Percentiles rank a stretch among this genome's conserved stretches.
Conservation (phyloP, 1,140 invertebrate genomes). For the Leptinotarsa undecemlineata region DNA sequence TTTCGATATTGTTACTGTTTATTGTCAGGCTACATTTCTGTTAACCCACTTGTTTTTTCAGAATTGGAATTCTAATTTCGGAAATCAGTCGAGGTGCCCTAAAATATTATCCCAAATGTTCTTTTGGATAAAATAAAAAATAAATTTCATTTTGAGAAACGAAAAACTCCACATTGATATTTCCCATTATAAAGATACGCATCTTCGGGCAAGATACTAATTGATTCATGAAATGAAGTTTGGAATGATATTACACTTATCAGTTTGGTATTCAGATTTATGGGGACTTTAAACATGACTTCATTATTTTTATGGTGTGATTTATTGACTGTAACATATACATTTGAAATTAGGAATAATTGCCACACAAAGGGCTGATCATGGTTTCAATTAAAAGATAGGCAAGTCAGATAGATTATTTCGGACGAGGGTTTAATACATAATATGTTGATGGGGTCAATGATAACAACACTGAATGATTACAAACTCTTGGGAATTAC, state of each 20-base stretch:
- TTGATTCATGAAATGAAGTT: background rate
- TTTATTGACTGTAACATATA: conserved; percentile 24
- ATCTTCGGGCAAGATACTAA: too few species aligned
- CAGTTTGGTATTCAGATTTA: conserved; percentile 22
- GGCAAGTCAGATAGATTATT: conserved; percentile 23
- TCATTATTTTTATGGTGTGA: conserved; percentile 28
- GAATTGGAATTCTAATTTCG: too few species aligned
- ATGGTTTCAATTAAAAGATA: conserved; percentile 32
- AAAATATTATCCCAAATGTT: too few species aligned
- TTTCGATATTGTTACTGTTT: too few species aligned
- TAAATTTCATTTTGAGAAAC: too few species aligned
- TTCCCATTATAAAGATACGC: too few species aligned
- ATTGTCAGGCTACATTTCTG: too few species aligned
- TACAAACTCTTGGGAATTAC: background rate
- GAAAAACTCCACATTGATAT: too few species aligned
- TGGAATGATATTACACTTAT: conserved; percentile 13
- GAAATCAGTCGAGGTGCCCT: too few species aligned
- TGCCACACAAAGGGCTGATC: conserved; percentile 13
- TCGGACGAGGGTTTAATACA: conserved; percentile 22
- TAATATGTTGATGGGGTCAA: conserved; percentile 26
- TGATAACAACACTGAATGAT: conserved; percentile 7
- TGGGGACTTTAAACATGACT: conserved; percentile 24
- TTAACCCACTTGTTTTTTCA: too few species aligned
- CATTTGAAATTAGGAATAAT: conserved; percentile 25
- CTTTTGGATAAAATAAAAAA: too few species aligned